phyloP scores from a whole-genome alignment of 2,888 invertebrate species.

The Peribatodes rhomboidaria region DNA sequence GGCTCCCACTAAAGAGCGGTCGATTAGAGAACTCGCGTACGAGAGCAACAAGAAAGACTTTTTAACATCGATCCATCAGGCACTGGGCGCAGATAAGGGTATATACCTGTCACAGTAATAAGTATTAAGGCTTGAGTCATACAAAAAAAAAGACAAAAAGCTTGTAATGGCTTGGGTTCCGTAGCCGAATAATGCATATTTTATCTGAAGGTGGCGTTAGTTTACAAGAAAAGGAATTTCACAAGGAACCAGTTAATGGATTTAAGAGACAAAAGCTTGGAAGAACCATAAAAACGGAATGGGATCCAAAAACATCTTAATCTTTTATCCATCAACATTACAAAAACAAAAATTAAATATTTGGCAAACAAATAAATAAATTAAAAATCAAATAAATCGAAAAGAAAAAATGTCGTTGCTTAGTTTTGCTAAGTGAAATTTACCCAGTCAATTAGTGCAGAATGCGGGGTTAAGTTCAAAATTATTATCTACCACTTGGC shows the following conservation, averaged over 20 bases:
- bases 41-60: constrained; percentile 70
- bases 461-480: too few species aligned
- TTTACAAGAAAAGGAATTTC: background rate
- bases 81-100: constrained; percentile 72
- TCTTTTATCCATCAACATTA: too few species aligned
- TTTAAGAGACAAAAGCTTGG: background rate
- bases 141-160: constrained; percentile 54
- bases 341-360: too few species aligned
- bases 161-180: constrained; percentile 58
- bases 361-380: constrained; percentile 9
- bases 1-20: constrained; percentile 67
- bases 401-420: too few species aligned
- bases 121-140: constrained; percentile 71
- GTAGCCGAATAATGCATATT: constrained; percentile 26
- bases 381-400: too few species aligned
- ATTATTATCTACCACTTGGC: too few species aligned
- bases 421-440: too few species aligned
- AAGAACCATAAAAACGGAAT: too few species aligned
- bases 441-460: too few species aligned
- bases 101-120: constrained; percentile 79
- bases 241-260: background rate
- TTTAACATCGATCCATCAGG: constrained; percentile 81
- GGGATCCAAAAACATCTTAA: too few species aligned
- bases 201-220: constrained; percentile 25
- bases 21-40: constrained; percentile 65